phyloP scores from a whole-genome alignment of 2,797 vertebrate species.

The Choloepus didactylus region DNA sequence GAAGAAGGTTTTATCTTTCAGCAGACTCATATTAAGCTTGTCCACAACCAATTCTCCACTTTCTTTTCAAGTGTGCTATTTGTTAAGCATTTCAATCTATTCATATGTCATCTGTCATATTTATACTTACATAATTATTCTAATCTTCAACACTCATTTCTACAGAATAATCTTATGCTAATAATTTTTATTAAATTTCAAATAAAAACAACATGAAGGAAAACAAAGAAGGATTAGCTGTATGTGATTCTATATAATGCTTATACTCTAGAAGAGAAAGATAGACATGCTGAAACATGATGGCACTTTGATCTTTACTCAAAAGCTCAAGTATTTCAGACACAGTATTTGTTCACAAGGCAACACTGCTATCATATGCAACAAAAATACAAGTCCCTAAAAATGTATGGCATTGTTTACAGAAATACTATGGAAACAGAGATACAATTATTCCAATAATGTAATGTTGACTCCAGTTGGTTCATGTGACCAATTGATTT shows the following conservation, averaged over 20 bases:
- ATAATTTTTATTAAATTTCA: slow-evolving; percentile 5
- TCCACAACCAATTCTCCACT: neutral
- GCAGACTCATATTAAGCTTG: neutral
- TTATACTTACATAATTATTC: neutral
- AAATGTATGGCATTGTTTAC: neutral
- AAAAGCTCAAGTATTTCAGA: slow-evolving; percentile 39
- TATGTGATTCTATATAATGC: neutral
- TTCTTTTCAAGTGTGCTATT: neutral
- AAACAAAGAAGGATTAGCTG: slow-evolving; percentile 3
- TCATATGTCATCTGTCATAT: neutral
- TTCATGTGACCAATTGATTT: slow-evolving; percentile 23
- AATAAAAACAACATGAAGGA: neutral
- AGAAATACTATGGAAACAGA: slow-evolving; percentile 25
- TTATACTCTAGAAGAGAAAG: neutral
- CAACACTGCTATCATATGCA: neutral
- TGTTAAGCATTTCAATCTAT: neutral
- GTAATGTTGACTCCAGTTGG: slow-evolving; percentile 1
- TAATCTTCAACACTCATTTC: neutral
- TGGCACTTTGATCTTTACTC: slow-evolving; percentile 26
- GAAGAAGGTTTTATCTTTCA: neutral
- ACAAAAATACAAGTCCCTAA: neutral
- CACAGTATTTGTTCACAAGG: neutral
- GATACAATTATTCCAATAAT: slow-evolving; percentile 34
- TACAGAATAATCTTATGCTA: neutral
- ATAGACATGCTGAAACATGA: neutral